Evolutionary conservation across 2,888 invertebrate species (phyloP).

Genomic region (Ochropleura leucogaster): DNA sequence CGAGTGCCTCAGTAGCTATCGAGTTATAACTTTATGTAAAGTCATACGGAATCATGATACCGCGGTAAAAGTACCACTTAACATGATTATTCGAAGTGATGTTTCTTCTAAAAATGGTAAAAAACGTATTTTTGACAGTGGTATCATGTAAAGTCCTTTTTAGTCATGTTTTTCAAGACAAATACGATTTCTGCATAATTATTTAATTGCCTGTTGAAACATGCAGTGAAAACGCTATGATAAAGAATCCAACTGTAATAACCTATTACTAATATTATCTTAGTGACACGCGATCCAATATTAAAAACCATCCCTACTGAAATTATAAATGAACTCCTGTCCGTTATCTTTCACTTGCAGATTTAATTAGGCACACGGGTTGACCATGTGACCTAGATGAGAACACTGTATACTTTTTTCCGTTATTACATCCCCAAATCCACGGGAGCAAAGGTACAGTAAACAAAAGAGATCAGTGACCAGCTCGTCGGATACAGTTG

Average conservation of each 20-base stretch:
- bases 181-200: background rate
- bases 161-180: background rate
- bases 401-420: background rate
- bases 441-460: background rate
- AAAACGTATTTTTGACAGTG: background rate
- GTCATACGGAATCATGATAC: background rate
- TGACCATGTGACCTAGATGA: background rate
- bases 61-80: background rate
- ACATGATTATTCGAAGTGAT: background rate
- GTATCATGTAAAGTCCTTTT: background rate
- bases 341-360: background rate
- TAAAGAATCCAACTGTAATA: background rate
- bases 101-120: background rate
- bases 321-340: background rate
- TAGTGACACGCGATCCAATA: background rate
- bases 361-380: background rate
- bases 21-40: background rate
- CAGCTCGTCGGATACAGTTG: too few species aligned
- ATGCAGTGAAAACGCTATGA: background rate
- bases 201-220: background rate
- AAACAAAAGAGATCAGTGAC: too few species aligned
- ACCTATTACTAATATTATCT: background rate
- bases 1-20: background rate
- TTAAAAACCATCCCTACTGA: background rate
- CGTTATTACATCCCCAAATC: background rate